Base-by-base conservation (phyloP, 92 coral and sea anemone genomes). In the Virgularia gustaviana region DNA sequence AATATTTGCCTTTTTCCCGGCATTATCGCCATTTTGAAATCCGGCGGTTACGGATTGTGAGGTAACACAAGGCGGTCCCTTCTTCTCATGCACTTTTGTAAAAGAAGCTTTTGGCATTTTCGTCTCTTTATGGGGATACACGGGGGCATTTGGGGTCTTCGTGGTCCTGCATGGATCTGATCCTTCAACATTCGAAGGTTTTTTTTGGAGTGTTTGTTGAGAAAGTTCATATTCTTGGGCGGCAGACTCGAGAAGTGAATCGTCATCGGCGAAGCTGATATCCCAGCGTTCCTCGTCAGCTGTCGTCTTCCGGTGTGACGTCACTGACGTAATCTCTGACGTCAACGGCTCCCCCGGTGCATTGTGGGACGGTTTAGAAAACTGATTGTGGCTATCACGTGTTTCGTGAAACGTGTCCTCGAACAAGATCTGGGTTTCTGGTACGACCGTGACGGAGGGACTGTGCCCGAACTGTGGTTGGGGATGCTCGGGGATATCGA, bases 171-270 rank as follows among this genome's bases (percentile, higher is more conserved):
- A 23, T 63, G 22, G 22, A 18, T 42, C 16, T 6, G 18, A 22
- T 2, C 20, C 47, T 65, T 44, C 10, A 8, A 22, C 18, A 0
- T 47, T 44, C 25, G 28, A 19, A 44, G n/a, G n/a, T n/a, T n/a
- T n/a, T n/a, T n/a, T n/a, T n/a, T n/a, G n/a, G n/a, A 22, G 6
- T 28, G 30, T 52, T 35, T 34, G 9, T 38, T 68, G 75, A 19
- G 75, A 68, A 12, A 68, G 35, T 49, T 68, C 75, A 24, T 49
- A 68, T 49, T 68, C 75, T 12, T 68, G 43, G 29, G 42, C 62
- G 51, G 75, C 75, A 2, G 75, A 31, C 55, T 54, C 75, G 30
- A 68, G 75, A 9, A 68, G 47, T 33, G 75, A 49, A 18, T 68
- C 75, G 24, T 68, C 75, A 0, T 49, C 75, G 45, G 23, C 75